A percentile compares a stretch with the other conserved stretches of the same genome.
Evolutionary conservation across 2,888 invertebrate species (phyloP).

Genomic region (Rhogogaster chlorosoma): DNA sequence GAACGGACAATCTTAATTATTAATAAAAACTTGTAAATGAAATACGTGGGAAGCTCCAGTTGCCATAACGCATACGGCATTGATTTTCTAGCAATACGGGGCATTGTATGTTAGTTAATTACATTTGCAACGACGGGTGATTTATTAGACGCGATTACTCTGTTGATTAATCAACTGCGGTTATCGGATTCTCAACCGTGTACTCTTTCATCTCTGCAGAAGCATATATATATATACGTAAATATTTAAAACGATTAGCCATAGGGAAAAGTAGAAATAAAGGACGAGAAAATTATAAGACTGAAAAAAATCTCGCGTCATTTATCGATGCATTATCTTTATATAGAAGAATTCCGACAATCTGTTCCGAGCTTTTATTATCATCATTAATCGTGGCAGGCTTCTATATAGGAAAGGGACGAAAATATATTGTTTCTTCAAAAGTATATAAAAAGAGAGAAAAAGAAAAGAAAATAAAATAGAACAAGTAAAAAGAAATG

Average conservation of each 20-base stretch:
- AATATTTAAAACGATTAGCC: neutral
- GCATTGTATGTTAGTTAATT: neutral
- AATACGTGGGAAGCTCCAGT: neutral
- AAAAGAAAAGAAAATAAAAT: neutral
- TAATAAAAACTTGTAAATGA: neutral
- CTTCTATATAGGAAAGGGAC: neutral
- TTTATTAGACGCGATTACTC: constrained; percentile 8
- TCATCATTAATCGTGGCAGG: neutral
- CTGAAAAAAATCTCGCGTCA: neutral
- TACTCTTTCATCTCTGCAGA: neutral
- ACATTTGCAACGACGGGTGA: neutral
- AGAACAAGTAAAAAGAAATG: neutral
- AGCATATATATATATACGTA: neutral
- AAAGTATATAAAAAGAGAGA: neutral
- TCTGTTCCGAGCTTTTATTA: neutral
- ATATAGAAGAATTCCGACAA: neutral
- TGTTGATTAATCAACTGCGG: neutral
- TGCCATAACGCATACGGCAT: neutral
- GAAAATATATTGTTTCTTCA: neutral
- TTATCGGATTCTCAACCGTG: neutral
- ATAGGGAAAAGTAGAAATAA: neutral
- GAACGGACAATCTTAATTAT: neutral
- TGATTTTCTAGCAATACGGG: neutral
- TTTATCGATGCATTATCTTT: neutral
- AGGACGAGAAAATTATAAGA: neutral